Conservation (phyloP, 2,888 invertebrate species). For the Napeogenes sylphis region DNA sequence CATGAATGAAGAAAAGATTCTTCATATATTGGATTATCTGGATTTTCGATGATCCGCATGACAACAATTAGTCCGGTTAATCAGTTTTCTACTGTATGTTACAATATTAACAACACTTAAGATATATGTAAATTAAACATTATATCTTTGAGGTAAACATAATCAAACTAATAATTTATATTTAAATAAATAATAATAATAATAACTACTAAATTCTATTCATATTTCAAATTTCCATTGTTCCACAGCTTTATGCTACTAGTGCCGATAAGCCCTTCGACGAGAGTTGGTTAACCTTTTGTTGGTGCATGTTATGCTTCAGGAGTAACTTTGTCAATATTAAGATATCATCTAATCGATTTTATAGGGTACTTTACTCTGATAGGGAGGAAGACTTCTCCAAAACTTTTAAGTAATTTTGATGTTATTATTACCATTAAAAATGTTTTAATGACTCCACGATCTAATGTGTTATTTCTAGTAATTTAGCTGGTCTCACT, state of each 20-base stretch:
- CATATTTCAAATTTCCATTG: background rate
- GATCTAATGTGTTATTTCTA: background rate
- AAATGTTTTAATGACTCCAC: background rate
- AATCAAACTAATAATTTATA: too few species aligned
- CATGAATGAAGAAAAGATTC: too few species aligned
- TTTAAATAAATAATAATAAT: too few species aligned
- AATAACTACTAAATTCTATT: too few species aligned
- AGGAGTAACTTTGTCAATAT: constrained; percentile 4
- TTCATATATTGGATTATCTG: too few species aligned
- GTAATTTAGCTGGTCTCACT: background rate
- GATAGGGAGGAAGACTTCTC: background rate
- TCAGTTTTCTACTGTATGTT: too few species aligned
- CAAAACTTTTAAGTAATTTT: constrained; percentile 1
- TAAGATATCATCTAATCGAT: constrained; percentile 4
- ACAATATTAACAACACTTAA: too few species aligned
- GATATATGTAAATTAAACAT: too few species aligned
- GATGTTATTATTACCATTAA: background rate
- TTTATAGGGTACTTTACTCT: constrained; percentile 1
- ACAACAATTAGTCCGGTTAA: too few species aligned
- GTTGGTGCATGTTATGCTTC: constrained; percentile 1
- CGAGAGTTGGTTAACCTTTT: constrained; percentile 3
- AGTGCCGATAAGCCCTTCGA: constrained; percentile 2
- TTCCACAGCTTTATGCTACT: background rate
- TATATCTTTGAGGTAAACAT: too few species aligned
- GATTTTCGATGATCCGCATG: too few species aligned